Conservation (phyloP, 2,888 invertebrate species). For the Macrosoma leucophasiata region DNA sequence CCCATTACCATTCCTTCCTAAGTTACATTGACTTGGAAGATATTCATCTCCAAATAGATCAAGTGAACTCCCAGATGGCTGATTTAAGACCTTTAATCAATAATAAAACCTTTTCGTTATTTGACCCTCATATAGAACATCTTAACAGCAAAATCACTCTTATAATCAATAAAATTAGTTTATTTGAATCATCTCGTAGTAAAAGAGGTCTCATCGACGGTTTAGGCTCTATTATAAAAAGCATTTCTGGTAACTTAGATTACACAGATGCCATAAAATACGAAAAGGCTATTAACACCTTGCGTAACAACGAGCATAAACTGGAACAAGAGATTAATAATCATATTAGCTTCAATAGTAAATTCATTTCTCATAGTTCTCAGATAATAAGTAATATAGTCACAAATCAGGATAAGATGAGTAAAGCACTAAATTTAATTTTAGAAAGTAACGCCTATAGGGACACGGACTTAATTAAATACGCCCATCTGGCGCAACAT, state of each 20-base stretch:
- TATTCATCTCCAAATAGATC: constrained; percentile 29
- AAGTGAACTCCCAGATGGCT: constrained; percentile 29
- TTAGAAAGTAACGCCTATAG: constrained; percentile 3
- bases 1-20: constrained; percentile 29
- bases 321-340: constrained; percentile 14
- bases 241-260: constrained; percentile 13
- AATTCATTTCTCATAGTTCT: constrained; percentile 9
- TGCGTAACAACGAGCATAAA: constrained; percentile 11
- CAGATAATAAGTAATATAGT: constrained; percentile 1
- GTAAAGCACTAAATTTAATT: neutral
- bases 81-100: constrained; percentile 27
- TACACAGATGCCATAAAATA: constrained; percentile 10
- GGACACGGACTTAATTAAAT: constrained; percentile 4
- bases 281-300: constrained; percentile 4
- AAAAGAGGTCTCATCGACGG: constrained; percentile 13
- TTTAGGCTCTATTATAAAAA: constrained; percentile 13
- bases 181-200: constrained; percentile 2
- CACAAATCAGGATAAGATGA: constrained; percentile 12
- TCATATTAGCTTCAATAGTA: constrained; percentile 16
- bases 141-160: neutral
- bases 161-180: neutral
- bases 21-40: constrained; percentile 26
- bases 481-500: constrained; percentile 9
- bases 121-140: constrained; percentile 1
- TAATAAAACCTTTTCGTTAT: constrained; percentile 3